Evolutionary conservation across 64 coral and sea anemone genomes (phyloP).

Genomic region (Acropora tenuis): DNA sequence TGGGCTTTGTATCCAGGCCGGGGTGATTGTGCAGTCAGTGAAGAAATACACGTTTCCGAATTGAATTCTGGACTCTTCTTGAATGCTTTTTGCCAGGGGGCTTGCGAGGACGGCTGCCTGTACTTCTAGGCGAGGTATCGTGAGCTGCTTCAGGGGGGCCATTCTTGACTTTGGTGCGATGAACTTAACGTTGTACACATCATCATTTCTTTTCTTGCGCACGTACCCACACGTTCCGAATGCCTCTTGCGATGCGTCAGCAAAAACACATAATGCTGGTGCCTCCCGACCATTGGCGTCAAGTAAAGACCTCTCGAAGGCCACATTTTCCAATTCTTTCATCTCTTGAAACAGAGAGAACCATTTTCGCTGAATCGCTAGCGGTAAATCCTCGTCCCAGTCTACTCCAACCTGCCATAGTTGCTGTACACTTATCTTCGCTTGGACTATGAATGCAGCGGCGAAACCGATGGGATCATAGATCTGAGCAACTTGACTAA

Average conservation of each 20-base stretch:
- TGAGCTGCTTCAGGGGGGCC: constrained; percentile 61
- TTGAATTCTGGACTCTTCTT: constrained; percentile 27
- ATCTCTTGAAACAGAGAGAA: not conserved
- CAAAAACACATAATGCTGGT: constrained; percentile 52
- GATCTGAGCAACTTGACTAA: constrained; percentile 59
- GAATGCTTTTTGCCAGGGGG: constrained; percentile 1
- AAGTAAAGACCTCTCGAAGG: constrained; percentile 50
- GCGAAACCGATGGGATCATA: constrained; percentile 66
- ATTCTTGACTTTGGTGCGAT: constrained; percentile 67
- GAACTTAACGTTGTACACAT: constrained; percentile 39
- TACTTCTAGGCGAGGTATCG: constrained; percentile 56
- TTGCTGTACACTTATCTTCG: constrained; percentile 51
- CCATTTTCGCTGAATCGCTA: constrained; percentile 13
- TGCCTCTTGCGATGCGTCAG: constrained; percentile 56
- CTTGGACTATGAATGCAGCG: constrained; percentile 37
- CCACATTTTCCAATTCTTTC: not conserved
- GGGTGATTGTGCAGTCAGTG: constrained; percentile 50
- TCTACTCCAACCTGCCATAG: constrained; percentile 47
- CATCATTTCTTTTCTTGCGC: constrained; percentile 17
- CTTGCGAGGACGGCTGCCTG: constrained; percentile 50
- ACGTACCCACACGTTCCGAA: constrained; percentile 55
- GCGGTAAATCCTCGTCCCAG: constrained; percentile 28
- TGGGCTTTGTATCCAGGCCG: constrained; percentile 47
- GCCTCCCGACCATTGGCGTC: not conserved
- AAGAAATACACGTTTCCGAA: constrained; percentile 49